Evolutionary conservation across 2,797 vertebrate genomes (phyloP), one percentile per base, ranked within the genome.

Genomic region (Aulostomus chinensis): DNA sequence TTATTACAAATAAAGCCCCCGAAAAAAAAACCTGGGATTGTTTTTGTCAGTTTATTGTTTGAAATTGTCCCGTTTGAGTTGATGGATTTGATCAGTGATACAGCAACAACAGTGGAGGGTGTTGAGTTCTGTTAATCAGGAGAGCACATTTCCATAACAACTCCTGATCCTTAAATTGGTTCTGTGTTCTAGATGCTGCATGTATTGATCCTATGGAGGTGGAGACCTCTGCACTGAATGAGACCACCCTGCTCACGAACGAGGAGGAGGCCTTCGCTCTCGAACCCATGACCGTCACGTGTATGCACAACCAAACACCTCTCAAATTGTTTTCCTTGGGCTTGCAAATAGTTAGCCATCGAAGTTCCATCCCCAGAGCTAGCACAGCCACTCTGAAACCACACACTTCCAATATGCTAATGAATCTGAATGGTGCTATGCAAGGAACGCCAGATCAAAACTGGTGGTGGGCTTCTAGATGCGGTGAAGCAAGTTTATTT

Each of bases 191-290:
- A 87, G 78, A 65, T 36, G 17, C 5, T 21, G 25, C 54, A 13
- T 10, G 3, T 25, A 24, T 22, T 28, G 34, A 51, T 24, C 7
- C 12, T 13, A 11, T 24, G 7, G 31, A 45, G 11, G 32, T 41
- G 10, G 47, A 50, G 15, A 55, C 54, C 22, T 41, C 71, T 0
- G 5, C 29, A 7, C 2, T 52, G 4, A 74, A 75, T 15, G 63
- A 86, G 49, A 85, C 76, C 34, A 76, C 76, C 10, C 47, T 88
- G 40, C 33, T 88, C 2, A 3, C 22, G 6, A 70, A 86, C 33
- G 57, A 57, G 5, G 60, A 66, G 14, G 57, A 73, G 17, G 84
- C 72, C 25, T 92, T 91, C 26, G 47, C 85, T n/a, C 89, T 92
- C 15, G 84, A 88, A 24, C 91, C 90, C 9, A 85, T 92, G 35